phyloP scores from a whole-genome alignment of 2,888 invertebrate species.

The Eupithecia vulgata region DNA sequence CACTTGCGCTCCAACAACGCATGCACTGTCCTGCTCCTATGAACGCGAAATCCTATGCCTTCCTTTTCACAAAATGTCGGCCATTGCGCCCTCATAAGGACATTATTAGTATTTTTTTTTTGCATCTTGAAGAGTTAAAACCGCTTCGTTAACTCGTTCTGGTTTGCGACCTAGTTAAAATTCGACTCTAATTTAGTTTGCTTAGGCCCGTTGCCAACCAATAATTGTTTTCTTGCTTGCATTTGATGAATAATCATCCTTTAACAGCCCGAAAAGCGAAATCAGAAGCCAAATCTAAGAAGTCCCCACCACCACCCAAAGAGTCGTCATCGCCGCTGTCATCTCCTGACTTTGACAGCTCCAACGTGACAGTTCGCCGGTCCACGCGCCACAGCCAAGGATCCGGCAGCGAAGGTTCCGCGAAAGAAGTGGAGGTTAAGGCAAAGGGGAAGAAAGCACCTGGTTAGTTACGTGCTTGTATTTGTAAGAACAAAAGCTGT shows the following conservation, averaged over 20 bases:
- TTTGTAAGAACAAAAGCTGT: too few relatives aligned
- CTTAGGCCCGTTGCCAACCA: too few relatives aligned
- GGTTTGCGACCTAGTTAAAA: too few relatives aligned
- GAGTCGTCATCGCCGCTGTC: conserved; percentile 22
- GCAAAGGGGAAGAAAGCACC: conserved; percentile 45
- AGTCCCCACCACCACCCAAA: conserved; percentile 14
- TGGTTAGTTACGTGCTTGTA: conserved; percentile 46
- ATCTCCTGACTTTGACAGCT: conserved; percentile 60
- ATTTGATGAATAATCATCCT: background rate
- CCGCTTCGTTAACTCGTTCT: too few relatives aligned
- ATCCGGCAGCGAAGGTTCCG: conserved; percentile 34
- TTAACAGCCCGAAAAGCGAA: conserved; percentile 52
- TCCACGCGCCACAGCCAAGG: conserved; percentile 60
- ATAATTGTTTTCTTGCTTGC: background rate
- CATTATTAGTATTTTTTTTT: too few relatives aligned
- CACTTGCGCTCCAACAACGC: too few relatives aligned
- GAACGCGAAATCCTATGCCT: too few relatives aligned
- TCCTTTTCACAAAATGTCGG: too few relatives aligned
- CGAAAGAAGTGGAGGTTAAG: conserved; percentile 1
- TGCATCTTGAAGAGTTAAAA: too few relatives aligned
- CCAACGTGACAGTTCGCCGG: conserved; percentile 65
- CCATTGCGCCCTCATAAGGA: too few relatives aligned
- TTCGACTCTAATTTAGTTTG: too few relatives aligned
- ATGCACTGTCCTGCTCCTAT: too few relatives aligned
- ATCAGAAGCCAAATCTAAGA: conserved; percentile 43